Evolutionary conservation across 2,888 invertebrate genomes (phyloP).

Genomic region (Eristalinus aeneus): DNA sequence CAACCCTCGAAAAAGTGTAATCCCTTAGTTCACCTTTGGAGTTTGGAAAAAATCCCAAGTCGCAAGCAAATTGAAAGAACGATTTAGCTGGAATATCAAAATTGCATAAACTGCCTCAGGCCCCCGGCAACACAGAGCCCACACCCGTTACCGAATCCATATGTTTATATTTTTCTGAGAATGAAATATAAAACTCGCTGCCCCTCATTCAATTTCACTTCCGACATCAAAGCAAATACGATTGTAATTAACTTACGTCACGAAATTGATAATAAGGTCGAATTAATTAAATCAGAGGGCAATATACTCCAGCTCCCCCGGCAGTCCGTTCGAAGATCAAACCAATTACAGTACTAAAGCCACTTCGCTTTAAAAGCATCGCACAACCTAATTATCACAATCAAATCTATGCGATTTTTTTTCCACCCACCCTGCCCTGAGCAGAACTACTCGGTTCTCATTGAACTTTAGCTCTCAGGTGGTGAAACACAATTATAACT

Average conservation of each 20-base stretch:
- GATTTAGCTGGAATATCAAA: too few relatives aligned
- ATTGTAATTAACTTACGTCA: constrained; percentile 3
- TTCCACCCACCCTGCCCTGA: background rate
- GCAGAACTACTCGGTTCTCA: constrained; percentile 6
- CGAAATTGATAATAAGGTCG: background rate
- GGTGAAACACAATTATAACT: constrained; percentile 49
- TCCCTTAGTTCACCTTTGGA: too few relatives aligned
- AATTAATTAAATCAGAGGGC: background rate
- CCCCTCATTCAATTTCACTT: background rate
- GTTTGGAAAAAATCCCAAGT: too few relatives aligned
- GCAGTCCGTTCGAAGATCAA: constrained; percentile 7
- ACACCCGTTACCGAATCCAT: too few relatives aligned
- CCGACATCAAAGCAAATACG: background rate
- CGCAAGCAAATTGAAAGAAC: too few relatives aligned
- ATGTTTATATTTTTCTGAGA: too few relatives aligned
- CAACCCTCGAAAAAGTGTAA: too few relatives aligned
- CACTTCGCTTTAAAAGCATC: constrained; percentile 56
- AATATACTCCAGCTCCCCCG: background rate
- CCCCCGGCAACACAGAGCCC: too few relatives aligned
- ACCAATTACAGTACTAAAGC: constrained; percentile 28
- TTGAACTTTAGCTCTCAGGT: constrained; percentile 35
- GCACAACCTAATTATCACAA: constrained; percentile 59
- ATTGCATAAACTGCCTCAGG: too few relatives aligned
- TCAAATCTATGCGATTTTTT: constrained; percentile 26
- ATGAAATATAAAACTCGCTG: too few relatives aligned